Percentiles rank a stretch among this genome's conserved stretches.
These are phyloP conservation scores for Gymnocephalus cernua DNA, from an alignment of 2,113 vertebrate species.

Conservation along the genomic window DNA sequence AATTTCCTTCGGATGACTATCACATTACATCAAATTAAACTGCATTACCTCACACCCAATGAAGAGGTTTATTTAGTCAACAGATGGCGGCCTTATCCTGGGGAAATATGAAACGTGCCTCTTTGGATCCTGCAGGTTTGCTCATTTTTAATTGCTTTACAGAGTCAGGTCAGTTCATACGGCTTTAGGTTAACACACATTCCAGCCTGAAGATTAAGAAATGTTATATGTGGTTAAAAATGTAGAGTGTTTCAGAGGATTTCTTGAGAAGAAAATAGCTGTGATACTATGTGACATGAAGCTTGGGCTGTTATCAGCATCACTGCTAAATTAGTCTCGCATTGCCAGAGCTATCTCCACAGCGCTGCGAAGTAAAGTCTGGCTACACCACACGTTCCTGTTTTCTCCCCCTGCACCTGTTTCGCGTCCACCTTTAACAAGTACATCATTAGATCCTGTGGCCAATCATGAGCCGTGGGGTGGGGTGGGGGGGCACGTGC, in stretches of 20 bases:
- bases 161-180: slow-evolving; percentile 7
- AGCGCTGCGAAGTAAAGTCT: too few species aligned
- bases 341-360: too few species aligned
- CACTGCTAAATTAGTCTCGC: too few species aligned
- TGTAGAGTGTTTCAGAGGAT: not conserved
- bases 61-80: slow-evolving; percentile 73
- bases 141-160: slow-evolving; percentile 43
- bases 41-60: slow-evolving; percentile 69
- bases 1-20: slow-evolving; percentile 81
- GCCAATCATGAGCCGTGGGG: too few species aligned
- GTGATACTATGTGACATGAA: not conserved
- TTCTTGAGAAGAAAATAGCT: not conserved
- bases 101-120: slow-evolving; percentile 57
- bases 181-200: slow-evolving; percentile 3
- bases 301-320: not conserved
- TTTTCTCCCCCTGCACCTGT: too few species aligned
- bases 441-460: too few species aligned
- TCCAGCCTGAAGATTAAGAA: slow-evolving; percentile 16
- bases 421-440: too few species aligned
- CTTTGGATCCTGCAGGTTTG: slow-evolving; percentile 48
- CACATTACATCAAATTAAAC: slow-evolving; percentile 76
- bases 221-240: not conserved
- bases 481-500: too few species aligned
- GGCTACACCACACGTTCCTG: too few species aligned
- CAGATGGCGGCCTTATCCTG: slow-evolving; percentile 66